Percentiles rank a stretch among this genome's conserved stretches.
Conservation (phyloP, 2,888 invertebrate species). For the Harpagoxenus sublaevis region DNA sequence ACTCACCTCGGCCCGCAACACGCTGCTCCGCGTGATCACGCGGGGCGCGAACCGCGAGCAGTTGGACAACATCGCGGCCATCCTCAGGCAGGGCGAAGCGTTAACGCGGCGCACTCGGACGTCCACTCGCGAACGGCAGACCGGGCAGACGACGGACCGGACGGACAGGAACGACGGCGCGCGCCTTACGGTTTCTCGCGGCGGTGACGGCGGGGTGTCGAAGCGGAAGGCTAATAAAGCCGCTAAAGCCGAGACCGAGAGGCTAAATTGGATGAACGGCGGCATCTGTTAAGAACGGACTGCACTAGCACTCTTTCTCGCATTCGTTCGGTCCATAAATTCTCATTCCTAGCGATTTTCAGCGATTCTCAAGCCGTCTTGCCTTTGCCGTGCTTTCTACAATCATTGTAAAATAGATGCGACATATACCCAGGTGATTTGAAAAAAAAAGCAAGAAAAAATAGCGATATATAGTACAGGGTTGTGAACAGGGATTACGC, state of each 20-base stretch:
- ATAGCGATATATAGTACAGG: too few relatives aligned
- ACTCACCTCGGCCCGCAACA: slow-evolving; percentile 82
- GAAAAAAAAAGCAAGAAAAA: too few relatives aligned
- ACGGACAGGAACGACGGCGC: slow-evolving; percentile 11
- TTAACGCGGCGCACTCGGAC: slow-evolving; percentile 49
- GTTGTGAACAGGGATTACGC: not conserved
- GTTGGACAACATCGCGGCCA: slow-evolving; percentile 85
- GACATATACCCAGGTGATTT: too few relatives aligned
- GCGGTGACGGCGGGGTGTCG: not conserved
- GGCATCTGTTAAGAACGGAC: slow-evolving; percentile 18
- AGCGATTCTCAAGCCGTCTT: not conserved
- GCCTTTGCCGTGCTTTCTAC: too few relatives aligned
- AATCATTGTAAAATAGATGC: too few relatives aligned
- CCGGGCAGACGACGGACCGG: too few relatives aligned
- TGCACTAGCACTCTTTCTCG: not conserved
- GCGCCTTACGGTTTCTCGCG: not conserved
- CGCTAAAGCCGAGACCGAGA: too few relatives aligned
- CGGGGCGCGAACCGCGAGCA: slow-evolving; percentile 84
- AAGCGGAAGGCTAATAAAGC: not conserved
- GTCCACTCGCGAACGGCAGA: slow-evolving; percentile 44
- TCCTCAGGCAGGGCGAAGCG: slow-evolving; percentile 75
- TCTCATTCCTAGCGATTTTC: not conserved
- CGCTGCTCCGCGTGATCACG: slow-evolving; percentile 80
- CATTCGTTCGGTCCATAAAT: not conserved
- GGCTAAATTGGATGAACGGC: not conserved